These are phyloP conservation scores for Macrotus californicus DNA, from an alignment of 2,113 vertebrate genomes.

Conservation along the genomic window DNA sequence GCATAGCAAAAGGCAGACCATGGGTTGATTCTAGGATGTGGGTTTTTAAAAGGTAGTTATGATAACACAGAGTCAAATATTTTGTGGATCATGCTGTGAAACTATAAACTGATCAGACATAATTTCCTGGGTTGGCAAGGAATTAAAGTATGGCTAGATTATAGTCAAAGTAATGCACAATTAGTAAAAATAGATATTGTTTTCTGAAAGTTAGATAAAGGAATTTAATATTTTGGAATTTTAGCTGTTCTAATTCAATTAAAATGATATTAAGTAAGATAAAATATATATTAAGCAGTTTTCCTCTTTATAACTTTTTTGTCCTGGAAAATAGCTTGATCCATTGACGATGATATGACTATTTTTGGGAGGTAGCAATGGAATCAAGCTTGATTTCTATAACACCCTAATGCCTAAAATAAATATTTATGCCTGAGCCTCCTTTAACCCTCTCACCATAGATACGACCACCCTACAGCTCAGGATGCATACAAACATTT, in stretches of 20 bases:
- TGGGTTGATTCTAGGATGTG: fast-evolving
- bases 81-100: neutral
- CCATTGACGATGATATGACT: neutral
- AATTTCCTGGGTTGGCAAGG: neutral
- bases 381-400: neutral
- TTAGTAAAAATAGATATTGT: neutral
- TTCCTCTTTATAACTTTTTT: neutral
- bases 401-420: neutral
- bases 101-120: neutral
- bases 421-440: neutral
- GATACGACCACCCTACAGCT: neutral
- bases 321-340: neutral
- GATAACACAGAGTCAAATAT: neutral
- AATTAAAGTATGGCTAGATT: neutral
- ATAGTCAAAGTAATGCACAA: neutral
- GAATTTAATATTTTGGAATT: neutral
- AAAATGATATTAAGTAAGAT: neutral
- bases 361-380: neutral
- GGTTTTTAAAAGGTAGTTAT: neutral
- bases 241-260: neutral
- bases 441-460: neutral
- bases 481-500: neutral
- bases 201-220: neutral
- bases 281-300: neutral
- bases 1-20: neutral